phyloP scores from a whole-genome alignment of 2,797 vertebrate species.

The Falco biarmicus region DNA sequence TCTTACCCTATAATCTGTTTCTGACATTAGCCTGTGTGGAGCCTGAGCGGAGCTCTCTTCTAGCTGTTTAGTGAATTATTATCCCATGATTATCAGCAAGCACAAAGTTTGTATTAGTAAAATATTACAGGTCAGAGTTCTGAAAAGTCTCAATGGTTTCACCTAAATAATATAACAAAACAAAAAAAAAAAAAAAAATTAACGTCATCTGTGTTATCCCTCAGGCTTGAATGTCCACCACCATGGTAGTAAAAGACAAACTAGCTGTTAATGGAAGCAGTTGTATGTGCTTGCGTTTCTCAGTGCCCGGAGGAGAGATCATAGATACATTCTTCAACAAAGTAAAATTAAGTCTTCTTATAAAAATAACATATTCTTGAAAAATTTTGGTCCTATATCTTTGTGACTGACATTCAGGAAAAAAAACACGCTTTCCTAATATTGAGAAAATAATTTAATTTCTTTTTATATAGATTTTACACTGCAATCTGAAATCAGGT shows the following conservation, averaged over 20 bases:
- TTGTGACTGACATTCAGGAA: neutral
- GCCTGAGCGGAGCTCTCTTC: neutral
- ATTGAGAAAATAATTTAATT: neutral
- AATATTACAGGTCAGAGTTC: neutral
- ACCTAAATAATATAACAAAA: neutral
- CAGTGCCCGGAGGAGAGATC: neutral
- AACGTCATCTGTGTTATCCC: neutral
- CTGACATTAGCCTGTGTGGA: neutral
- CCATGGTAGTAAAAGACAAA: neutral
- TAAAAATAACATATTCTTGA: neutral
- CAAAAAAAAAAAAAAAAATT: neutral
- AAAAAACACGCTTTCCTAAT: neutral
- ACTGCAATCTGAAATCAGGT: neutral
- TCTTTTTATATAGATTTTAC: neutral
- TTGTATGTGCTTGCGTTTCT: neutral
- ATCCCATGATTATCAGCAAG: neutral
- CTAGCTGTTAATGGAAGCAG: neutral
- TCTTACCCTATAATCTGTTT: slow-evolving; percentile 23
- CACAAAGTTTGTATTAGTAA: neutral
- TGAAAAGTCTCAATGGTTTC: neutral
- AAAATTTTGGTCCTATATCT: neutral
- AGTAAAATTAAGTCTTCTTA: neutral
- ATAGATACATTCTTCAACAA: neutral
- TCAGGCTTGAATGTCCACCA: neutral
- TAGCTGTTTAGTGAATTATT: slow-evolving; percentile 1